Evolutionary conservation across 1,140 invertebrate genomes (phyloP).

Genomic region (Pteromalus puparum): DNA sequence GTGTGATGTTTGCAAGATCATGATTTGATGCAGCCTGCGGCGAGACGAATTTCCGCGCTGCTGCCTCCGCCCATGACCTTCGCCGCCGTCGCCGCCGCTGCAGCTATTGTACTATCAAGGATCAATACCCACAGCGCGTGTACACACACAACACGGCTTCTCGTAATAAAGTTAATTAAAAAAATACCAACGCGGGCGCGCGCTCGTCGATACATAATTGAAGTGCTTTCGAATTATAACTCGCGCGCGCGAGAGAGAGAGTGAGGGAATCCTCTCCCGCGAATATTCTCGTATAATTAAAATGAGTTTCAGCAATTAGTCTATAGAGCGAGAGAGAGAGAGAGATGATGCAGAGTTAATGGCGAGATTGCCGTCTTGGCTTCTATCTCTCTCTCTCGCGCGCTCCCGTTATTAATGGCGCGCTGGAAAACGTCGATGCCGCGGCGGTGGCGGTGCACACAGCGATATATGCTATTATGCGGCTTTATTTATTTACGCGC

Average conservation of each 20-base stretch:
- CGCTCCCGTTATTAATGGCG: constrained; percentile 18
- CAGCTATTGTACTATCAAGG: constrained; percentile 24
- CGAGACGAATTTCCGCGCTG: constrained; percentile 11
- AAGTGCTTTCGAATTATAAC: too few relatives aligned
- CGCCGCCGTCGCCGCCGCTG: background rate
- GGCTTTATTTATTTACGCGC: constrained; percentile 63
- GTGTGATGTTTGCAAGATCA: constrained; percentile 16
- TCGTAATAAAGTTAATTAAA: constrained; percentile 30
- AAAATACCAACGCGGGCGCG: background rate
- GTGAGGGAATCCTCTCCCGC: too few relatives aligned
- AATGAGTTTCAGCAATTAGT: background rate
- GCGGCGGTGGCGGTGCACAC: background rate
- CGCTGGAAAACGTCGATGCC: background rate
- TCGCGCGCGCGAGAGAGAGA: too few relatives aligned
- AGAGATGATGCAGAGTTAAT: constrained; percentile 54
- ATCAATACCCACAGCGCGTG: background rate
- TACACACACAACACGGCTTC: background rate
- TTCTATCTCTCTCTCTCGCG: background rate
- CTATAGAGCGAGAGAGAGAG: background rate
- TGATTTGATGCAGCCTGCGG: constrained; percentile 23
- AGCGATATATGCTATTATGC: constrained; percentile 56
- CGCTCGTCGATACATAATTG: background rate
- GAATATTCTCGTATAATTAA: too few relatives aligned
- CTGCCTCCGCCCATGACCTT: constrained; percentile 27
- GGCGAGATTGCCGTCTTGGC: constrained; percentile 20